A percentile compares a stretch with the other conserved stretches of the same genome.
These are phyloP conservation scores for Petrocephalus schoutedeni DNA, from an alignment of 2,797 vertebrate species.

Conservation along the genomic window DNA sequence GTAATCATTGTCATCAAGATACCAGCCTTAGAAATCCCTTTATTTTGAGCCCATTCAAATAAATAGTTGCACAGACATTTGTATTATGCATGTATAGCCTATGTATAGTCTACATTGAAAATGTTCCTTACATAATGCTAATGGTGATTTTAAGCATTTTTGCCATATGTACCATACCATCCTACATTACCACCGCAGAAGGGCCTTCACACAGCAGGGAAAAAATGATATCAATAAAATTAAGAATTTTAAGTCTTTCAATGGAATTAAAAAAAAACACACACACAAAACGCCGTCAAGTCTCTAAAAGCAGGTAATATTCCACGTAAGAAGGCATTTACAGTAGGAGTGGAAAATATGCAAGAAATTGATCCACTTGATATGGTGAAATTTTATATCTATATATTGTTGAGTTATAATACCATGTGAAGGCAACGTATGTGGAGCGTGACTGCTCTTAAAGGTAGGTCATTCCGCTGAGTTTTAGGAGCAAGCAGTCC, in stretches of 20 bases:
- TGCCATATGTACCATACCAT: neutral
- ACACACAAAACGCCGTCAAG: neutral
- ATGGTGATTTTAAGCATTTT: neutral
- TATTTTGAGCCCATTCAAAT: neutral
- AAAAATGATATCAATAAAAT: neutral
- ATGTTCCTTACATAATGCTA: neutral
- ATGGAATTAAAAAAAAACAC: neutral
- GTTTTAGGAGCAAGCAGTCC: neutral
- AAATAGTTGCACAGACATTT: neutral
- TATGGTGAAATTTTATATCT: neutral
- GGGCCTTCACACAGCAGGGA: neutral
- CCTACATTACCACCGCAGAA: neutral
- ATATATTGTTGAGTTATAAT: neutral
- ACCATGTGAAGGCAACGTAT: neutral
- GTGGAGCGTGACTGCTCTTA: neutral
- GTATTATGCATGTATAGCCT: neutral
- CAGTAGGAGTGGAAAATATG: neutral
- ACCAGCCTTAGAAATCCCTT: neutral
- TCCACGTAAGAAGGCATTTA: neutral
- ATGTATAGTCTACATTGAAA: neutral
- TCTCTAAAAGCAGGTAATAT: neutral
- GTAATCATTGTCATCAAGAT: neutral
- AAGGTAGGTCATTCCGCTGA: conserved; percentile 8
- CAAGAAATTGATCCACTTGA: neutral
- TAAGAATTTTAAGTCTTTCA: neutral